A percentile compares a stretch with the other conserved stretches of the same genome.
Conservation (phyloP, 2,113 vertebrate genomes). For the Heterocephalus glaber region DNA sequence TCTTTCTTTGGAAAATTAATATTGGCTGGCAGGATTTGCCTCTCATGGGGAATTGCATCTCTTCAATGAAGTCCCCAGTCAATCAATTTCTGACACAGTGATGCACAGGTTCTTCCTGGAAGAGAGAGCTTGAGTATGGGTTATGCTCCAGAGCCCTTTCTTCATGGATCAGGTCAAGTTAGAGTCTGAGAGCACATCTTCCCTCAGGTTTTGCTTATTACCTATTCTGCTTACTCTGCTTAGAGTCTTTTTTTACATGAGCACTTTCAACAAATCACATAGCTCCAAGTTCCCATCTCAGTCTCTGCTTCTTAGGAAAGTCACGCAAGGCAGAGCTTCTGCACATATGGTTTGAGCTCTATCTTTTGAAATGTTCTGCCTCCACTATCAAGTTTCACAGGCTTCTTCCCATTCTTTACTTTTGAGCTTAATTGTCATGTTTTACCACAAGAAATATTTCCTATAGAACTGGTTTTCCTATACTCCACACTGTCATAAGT, state of each 20-base stretch:
- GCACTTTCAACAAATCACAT: background rate
- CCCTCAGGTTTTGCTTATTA: background rate
- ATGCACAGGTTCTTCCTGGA: background rate
- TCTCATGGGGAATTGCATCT: background rate
- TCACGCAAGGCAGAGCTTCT: background rate
- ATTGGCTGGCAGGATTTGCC: background rate
- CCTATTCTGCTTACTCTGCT: background rate
- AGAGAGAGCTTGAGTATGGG: background rate
- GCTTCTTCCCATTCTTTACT: background rate
- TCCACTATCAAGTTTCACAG: background rate
- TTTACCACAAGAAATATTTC: background rate
- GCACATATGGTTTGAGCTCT: background rate
- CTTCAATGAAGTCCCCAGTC: background rate
- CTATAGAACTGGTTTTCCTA: background rate
- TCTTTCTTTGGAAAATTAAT: slow-evolving; percentile 23
- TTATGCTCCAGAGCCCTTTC: background rate
- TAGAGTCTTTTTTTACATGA: background rate
- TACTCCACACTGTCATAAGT: background rate
- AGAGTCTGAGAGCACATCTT: background rate
- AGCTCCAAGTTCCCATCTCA: background rate
- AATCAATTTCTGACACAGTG: background rate
- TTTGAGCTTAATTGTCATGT: background rate
- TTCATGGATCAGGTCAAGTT: background rate
- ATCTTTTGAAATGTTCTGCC: background rate
- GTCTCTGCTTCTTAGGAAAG: background rate